Evolutionary conservation across 2,888 invertebrate species (phyloP), one percentile per base, ranked within the genome.

Genomic region (Charanyca ferruginea): DNA sequence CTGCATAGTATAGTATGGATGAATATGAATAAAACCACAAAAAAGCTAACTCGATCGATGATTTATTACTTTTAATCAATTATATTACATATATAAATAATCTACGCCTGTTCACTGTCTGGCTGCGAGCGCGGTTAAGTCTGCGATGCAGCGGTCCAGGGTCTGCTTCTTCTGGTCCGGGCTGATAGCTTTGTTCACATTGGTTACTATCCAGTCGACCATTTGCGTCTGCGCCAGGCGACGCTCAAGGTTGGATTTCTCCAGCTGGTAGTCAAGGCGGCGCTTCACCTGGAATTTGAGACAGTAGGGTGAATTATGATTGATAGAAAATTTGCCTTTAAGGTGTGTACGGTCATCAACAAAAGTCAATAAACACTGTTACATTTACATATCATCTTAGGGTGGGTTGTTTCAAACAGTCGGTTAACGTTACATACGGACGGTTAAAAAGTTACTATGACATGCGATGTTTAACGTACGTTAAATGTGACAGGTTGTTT

Each of bases 131-230:
- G 95, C 96, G 80, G 97, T 97, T 81, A 99, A 96, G 95, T 99
- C 98, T 22, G 97, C 96, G 90, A 99, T 98, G 94, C 99, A 99
- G 90, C 94, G 98, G 93, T 97, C 97, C 73, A 99, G 96, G 77
- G 98, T 97, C 81, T 98, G 98, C 91, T 98, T 98, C 92, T 99
- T 99, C 94, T 99, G 98, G 87, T 98, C 98, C 1, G 99, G 97
- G n/a, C 99, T 98, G 90, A 99, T 98, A 70, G 98, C 97, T 85
- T 97, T 97, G 79, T 96, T 96, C 8, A 99, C 99, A 87, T 96
- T 98, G 83, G 95, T 92, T 18, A 99, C 97, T 74, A 99, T 98
- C 98, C 99, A 99, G 92, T 98, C 97, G 28, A 98, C 98, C 98
- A 99, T 97, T 93, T 99, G 98, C 91, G 97, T 98, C 93, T 99